Percentiles rank a stretch among this genome's conserved stretches.
Evolutionary conservation across 2,113 vertebrate species (phyloP).

Genomic region (Mirza zaza): DNA sequence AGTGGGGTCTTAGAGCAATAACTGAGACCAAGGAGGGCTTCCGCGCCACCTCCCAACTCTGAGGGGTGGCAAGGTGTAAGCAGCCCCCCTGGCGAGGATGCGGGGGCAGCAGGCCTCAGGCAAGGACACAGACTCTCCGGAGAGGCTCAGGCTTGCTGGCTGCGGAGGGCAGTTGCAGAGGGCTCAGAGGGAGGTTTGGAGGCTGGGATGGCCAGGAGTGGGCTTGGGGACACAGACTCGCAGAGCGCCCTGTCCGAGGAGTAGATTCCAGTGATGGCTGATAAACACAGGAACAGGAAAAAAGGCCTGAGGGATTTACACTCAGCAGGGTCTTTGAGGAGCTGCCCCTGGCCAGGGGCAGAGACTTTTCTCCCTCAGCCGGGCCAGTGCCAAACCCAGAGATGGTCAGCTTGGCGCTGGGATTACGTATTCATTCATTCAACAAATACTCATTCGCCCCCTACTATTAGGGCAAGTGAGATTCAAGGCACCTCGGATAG

Average conservation of each 20-base stretch:
- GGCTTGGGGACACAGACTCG: background rate
- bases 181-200: too few species aligned
- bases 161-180: background rate
- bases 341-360: background rate
- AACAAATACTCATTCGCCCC: background rate
- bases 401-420: background rate
- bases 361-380: background rate
- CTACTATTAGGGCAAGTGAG: background rate
- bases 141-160: background rate
- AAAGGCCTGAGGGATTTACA: background rate
- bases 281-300: background rate
- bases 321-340: background rate
- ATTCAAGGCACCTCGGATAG: background rate
- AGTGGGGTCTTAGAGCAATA: background rate
- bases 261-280: too few species aligned
- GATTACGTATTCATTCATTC: background rate
- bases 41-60: too few species aligned
- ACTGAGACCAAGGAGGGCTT: background rate
- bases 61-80: background rate
- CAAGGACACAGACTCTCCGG: background rate
- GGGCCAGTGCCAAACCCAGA: background rate
- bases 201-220: background rate
- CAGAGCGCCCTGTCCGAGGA: fast-evolving
- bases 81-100: too few species aligned
- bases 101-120: background rate